Evolutionary conservation across 2,888 invertebrate genomes (phyloP), one percentile per base, ranked within the genome.

Genomic region (Drosophila quinaria): DNA sequence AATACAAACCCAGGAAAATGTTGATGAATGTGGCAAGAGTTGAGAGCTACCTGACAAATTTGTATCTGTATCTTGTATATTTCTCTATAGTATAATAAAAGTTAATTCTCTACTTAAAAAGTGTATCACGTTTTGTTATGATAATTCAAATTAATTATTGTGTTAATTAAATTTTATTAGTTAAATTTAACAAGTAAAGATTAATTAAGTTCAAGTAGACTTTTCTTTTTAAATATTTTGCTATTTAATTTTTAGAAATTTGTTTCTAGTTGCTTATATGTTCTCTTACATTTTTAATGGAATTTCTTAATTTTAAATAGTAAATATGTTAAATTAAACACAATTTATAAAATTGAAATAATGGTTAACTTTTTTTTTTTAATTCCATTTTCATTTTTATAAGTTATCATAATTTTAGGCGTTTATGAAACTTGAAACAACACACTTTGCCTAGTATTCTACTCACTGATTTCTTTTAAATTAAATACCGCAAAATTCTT

Each of bases 31-130:
- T 33, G 35, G 35, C 46, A 46, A 37, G 46, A 35, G 11, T 6
- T 25, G 35, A 51, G 46, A 56, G 50, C 33, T 66, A 50, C 31
- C 70, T 81, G 61, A 59, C 66, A 50, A 35, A 35, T 2, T 17
- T 31, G 17, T 17, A 8, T 15, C 35, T 37, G 37, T 37, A 29
- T 29, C 29, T 25, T 29, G 29, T 29, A 29, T 25, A 5, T 25
- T 5, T 25, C 1, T 22, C 6, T 35, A 6, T 6, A 1, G 6
- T 29, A n/a, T n/a, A 35, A 35, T n/a, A 11, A n/a, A n/a, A 37
- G 6, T 13, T 13, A 35, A 37, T 37, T 37, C 37, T 37, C n/a
- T n/a, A 37, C n/a, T 37, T n/a, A n/a, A 37, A 37, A n/a, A 37
- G n/a, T n/a, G 1, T n/a, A n/a, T 29, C 29, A 29, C 29, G 29